phyloP scores from a whole-genome alignment of 2,113 vertebrate genomes.

The Microtus ochrogaster region DNA sequence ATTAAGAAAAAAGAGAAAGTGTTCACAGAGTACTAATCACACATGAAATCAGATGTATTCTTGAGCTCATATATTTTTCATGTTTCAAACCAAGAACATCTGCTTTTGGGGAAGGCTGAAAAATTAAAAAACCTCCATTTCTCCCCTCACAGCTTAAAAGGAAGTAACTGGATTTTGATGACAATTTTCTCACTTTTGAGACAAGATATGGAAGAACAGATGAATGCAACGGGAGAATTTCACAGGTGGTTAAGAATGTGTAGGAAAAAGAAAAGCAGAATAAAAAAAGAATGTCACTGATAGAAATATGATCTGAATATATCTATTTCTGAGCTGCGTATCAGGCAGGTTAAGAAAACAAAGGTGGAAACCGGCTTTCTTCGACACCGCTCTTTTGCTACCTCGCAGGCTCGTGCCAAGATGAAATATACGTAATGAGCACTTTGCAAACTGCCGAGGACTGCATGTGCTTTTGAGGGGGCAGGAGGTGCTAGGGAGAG shows the following conservation, averaged over 20 bases:
- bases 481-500: neutral
- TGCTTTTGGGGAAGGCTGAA: conserved; percentile 53
- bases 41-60: conserved; percentile 48
- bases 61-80: conserved; percentile 54
- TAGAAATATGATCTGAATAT: conserved; percentile 66
- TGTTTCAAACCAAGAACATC: conserved; percentile 53
- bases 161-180: conserved; percentile 65
- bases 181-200: conserved; percentile 74
- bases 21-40: conserved; percentile 43
- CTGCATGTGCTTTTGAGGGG: neutral
- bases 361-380: conserved; percentile 56
- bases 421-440: conserved; percentile 35
- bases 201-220: conserved; percentile 66
- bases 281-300: conserved; percentile 62
- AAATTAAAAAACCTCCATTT: conserved; percentile 3
- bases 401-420: conserved; percentile 33
- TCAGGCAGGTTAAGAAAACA: conserved; percentile 62
- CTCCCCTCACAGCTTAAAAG: conserved; percentile 45
- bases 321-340: conserved; percentile 67
- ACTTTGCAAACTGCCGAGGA: conserved; percentile 19
- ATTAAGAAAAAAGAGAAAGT: neutral
- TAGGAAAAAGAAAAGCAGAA: conserved; percentile 56
- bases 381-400: conserved; percentile 37
- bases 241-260: conserved; percentile 72
- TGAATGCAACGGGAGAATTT: conserved; percentile 65